Evolutionary conservation across 2,888 invertebrate genomes (phyloP).

Genomic region (Zonitis immaculata): DNA sequence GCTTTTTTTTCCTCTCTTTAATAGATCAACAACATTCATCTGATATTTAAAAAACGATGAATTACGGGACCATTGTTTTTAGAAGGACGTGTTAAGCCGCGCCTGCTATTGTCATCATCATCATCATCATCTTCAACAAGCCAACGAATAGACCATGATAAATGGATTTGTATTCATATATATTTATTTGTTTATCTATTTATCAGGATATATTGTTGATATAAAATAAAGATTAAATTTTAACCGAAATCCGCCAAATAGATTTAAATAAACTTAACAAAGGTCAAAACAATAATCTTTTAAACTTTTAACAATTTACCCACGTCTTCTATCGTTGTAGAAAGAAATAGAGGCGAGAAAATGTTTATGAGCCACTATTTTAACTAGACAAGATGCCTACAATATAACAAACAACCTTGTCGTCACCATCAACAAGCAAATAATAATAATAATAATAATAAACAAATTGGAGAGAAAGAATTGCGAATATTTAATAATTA

Average conservation of each 20-base stretch:
- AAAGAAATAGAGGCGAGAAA: not conserved
- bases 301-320: not conserved
- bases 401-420: not conserved
- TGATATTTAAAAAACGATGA: constrained; percentile 12
- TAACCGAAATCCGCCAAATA: constrained; percentile 7
- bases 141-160: constrained; percentile 14
- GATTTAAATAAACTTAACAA: not conserved
- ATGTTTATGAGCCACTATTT: not conserved
- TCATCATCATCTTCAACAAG: constrained; percentile 12
- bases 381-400: not conserved
- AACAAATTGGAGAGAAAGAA: not conserved
- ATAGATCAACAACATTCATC: not conserved
- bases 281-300: not conserved
- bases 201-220: not conserved
- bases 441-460: no score
- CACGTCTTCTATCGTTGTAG: not conserved
- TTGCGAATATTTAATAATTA: not conserved
- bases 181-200: constrained; percentile 2
- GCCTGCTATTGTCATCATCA: constrained; percentile 22
- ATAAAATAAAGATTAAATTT: no score
- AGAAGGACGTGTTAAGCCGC: constrained; percentile 19
- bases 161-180: no score
- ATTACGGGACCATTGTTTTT: constrained; percentile 18
- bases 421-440: no score
- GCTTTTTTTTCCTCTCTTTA: not conserved